Evolutionary conservation across 1,140 invertebrate genomes (phyloP).

Genomic region (Aporrectodea caliginosa): DNA sequence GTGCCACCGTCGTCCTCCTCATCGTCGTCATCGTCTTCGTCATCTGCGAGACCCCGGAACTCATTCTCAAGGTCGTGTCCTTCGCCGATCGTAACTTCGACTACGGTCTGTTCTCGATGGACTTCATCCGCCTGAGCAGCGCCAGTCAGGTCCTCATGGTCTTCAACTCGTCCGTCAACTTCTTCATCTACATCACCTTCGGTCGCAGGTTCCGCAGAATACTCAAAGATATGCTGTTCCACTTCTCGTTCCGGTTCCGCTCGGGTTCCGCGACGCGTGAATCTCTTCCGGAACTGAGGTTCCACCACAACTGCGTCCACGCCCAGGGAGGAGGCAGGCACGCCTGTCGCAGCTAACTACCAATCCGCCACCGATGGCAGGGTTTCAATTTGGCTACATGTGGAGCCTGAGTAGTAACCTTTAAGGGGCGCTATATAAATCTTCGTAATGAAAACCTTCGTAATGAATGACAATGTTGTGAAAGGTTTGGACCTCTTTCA

Average conservation of each 20-base stretch:
- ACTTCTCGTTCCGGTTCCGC: background rate
- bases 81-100: background rate
- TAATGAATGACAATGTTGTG: too few species aligned
- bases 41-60: slow-evolving; percentile 29
- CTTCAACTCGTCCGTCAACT: slow-evolving; percentile 36
- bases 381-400: too few species aligned
- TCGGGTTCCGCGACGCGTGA: background rate
- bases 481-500: too few species aligned
- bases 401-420: too few species aligned
- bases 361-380: too few species aligned
- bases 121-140: background rate
- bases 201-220: slow-evolving; percentile 38
- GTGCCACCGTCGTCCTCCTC: slow-evolving; percentile 26
- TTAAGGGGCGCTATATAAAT: too few species aligned
- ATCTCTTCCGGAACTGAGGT: background rate
- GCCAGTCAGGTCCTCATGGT: slow-evolving; percentile 22
- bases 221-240: background rate
- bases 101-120: background rate
- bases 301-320: background rate
- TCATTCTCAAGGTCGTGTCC: slow-evolving; percentile 10
- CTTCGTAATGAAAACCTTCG: too few species aligned
- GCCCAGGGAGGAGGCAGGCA: too few species aligned
- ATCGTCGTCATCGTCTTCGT: slow-evolving; percentile 27
- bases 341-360: too few species aligned
- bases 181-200: slow-evolving; percentile 42